phyloP scores from a whole-genome alignment of 2,888 invertebrate species.

The Drosophila lacicola region DNA sequence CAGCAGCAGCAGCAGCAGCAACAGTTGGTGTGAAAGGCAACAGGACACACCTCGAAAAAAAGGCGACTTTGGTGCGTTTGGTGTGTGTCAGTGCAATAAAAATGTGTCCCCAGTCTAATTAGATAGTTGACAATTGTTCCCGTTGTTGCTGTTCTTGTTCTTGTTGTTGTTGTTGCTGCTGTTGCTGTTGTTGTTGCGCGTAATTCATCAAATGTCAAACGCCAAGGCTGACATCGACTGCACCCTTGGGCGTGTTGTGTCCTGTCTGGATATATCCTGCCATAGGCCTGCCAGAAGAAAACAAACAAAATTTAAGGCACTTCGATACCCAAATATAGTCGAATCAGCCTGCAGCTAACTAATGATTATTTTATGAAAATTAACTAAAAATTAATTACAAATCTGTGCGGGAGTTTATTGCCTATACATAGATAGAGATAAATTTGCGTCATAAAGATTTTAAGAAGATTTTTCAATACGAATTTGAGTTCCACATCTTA shows the following conservation, averaged over 20 bases:
- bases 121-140: slow-evolving; percentile 68
- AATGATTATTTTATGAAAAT: too few species aligned
- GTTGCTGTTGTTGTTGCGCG: slow-evolving; percentile 47
- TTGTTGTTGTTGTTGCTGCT: slow-evolving; percentile 19
- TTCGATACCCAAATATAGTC: slow-evolving; percentile 15
- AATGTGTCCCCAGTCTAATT: slow-evolving; percentile 77
- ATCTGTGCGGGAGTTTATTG: too few species aligned
- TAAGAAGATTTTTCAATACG: too few species aligned
- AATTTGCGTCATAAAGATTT: too few species aligned
- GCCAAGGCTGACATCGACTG: slow-evolving; percentile 62
- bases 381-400: too few species aligned
- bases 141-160: slow-evolving; percentile 17
- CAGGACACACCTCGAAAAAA: slow-evolving; percentile 66
- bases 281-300: slow-evolving; percentile 38
- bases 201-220: slow-evolving; percentile 79
- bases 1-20: slow-evolving; percentile 27
- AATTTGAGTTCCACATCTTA: too few species aligned
- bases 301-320: slow-evolving; percentile 1
- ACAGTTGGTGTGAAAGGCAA: slow-evolving; percentile 67
- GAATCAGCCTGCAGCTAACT: too few species aligned
- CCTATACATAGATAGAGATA: too few species aligned
- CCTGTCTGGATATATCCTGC: not conserved
- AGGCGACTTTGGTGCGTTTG: slow-evolving; percentile 37
- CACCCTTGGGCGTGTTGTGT: slow-evolving; percentile 63
- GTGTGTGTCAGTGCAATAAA: slow-evolving; percentile 68